Conservation (phyloP, 2,113 vertebrate genomes). For the Chionis minor region DNA sequence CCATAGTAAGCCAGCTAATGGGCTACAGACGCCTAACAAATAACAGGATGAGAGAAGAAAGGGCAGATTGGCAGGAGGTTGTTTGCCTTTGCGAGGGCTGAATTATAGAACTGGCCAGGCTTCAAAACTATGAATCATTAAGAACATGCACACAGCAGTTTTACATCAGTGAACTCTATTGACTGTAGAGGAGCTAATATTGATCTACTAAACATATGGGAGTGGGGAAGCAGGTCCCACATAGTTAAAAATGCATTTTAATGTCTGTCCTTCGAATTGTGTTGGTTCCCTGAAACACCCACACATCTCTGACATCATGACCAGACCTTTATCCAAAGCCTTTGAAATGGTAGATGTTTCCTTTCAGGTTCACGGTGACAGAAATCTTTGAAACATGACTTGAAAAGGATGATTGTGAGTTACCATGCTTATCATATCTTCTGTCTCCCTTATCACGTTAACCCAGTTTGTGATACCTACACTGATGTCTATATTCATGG, state of each 20-base stretch:
- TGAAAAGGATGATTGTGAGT: background rate
- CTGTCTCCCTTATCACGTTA: background rate
- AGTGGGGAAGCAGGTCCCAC: constrained; percentile 24
- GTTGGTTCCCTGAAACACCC: background rate
- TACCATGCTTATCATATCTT: background rate
- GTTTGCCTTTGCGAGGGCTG: constrained; percentile 38
- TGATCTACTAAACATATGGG: constrained; percentile 50
- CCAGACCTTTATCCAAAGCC: background rate
- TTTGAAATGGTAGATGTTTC: background rate
- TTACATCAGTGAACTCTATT: constrained; percentile 54
- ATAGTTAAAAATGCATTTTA: constrained; percentile 9
- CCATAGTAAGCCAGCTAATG: constrained; percentile 48
- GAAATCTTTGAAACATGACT: background rate
- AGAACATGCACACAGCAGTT: constrained; percentile 53
- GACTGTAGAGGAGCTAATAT: constrained; percentile 55
- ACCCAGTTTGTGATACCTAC: background rate
- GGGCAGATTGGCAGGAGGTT: constrained; percentile 55
- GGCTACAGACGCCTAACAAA: constrained; percentile 38
- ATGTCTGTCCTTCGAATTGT: background rate
- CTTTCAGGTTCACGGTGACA: background rate
- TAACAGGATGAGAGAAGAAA: constrained; percentile 55
- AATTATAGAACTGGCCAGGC: constrained; percentile 51
- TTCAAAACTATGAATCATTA: constrained; percentile 66
- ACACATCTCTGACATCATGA: background rate
- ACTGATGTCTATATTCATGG: background rate